phyloP scores from a whole-genome alignment of 2,113 vertebrate species.

The Australoheros scitulus region DNA sequence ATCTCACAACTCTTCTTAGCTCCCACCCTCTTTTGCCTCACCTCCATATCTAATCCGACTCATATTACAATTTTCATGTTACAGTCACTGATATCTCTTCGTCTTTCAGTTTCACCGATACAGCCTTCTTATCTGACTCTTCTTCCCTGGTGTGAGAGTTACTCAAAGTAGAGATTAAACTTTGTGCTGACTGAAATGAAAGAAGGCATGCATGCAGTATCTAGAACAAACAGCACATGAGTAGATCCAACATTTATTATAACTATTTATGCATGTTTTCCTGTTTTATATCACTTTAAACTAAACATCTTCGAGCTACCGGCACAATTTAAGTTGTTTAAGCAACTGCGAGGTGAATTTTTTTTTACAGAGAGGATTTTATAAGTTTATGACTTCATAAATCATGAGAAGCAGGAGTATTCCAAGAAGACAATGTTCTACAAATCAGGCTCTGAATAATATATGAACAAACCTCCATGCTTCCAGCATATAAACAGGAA shows the following conservation, averaged over 20 bases:
- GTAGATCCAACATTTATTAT: not conserved
- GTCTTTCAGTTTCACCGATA: not conserved
- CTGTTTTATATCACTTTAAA: conserved; percentile 9
- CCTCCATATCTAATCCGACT: conserved; percentile 37
- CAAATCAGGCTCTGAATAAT: not conserved
- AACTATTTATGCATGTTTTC: not conserved
- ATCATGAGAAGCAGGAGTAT: not conserved
- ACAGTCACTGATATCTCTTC: conserved; percentile 3
- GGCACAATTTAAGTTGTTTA: not conserved
- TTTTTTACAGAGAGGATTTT: not conserved
- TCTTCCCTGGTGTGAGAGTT: not conserved
- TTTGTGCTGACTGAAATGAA: not conserved
- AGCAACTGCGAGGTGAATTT: not conserved
- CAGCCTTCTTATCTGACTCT: not conserved
- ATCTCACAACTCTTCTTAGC: not conserved
- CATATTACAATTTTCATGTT: conserved; percentile 38
- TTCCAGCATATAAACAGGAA: not conserved
- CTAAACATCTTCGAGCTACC: not conserved
- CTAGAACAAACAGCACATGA: not conserved
- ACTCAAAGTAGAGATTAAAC: conserved; percentile 21
- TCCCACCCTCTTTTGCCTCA: conserved; percentile 2
- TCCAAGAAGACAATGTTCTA: not conserved
- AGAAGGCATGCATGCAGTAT: not conserved
- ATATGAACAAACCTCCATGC: not conserved
- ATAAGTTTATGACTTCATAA: not conserved